Base-by-base conservation (phyloP, 2,113 vertebrate genomes). In the Oryzias javanicus region DNA sequence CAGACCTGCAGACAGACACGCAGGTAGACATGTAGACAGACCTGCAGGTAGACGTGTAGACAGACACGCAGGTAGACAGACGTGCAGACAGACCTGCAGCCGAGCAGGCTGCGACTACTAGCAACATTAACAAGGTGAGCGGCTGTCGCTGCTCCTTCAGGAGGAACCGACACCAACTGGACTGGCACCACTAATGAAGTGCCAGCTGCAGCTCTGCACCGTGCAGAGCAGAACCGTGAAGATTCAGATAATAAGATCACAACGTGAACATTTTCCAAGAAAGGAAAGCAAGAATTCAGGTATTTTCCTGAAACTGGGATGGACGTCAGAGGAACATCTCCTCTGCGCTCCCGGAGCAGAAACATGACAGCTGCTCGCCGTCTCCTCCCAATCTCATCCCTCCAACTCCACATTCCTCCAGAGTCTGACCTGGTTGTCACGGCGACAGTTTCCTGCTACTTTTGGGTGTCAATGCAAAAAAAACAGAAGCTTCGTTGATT, bases 91-190 rank as follows among this genome's bases (percentile, higher is more conserved):
- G 64, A 18, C 22, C 22, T 22, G 22, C 3, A 70, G 71, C 46
- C 44, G 42, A 64, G 10, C 35, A 35, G 35, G 35, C 35, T 35
- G 35, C 35, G 10, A 10, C 76, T 62, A 72, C n/a, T 22, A 3
- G 74, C 25, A 61, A 20, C 63, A 56, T 78, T 86, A 89, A 86
- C 81, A 81, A 84, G 87, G 79, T 67, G 76, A 84, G 73, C 20
- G 52, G 74, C 29, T 67, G 79, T 74, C 75, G 57, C 58, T 67
- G 78, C 66, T 64, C 75, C 60, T 70, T 80, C 82, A 79, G 70
- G 49, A 61, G 79, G 77, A 84, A 79, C 73, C 54, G 62, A 65
- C 66, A 72, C 64, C 55, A 65, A 64, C 60, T 50, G 60, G 74
- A 70, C 74, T 65, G 65, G 63, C 76, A 50, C 49, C 17, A 45